Evolutionary conservation across 2,797 vertebrate genomes (phyloP).

Genomic region (Scleropages formosus): DNA sequence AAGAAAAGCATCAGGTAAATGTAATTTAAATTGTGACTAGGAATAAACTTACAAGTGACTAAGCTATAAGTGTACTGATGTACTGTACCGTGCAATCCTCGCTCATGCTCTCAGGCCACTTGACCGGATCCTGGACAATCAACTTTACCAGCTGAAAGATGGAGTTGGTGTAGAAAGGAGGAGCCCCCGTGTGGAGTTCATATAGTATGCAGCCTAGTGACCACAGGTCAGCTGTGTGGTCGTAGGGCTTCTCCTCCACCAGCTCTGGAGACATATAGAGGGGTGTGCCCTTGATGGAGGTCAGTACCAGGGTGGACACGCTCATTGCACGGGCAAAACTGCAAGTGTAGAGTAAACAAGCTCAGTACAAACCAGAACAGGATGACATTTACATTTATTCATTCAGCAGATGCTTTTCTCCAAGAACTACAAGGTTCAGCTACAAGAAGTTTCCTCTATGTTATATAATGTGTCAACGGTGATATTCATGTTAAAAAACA

Average conservation of each 20-base stretch:
- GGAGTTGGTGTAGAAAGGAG: conserved; percentile 93
- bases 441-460: background rate
- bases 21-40: too few species aligned
- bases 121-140: conserved; percentile 82
- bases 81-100: conserved; percentile 77
- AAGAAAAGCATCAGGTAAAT: too few species aligned
- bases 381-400: too few species aligned
- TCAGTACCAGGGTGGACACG: conserved; percentile 91
- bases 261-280: conserved; percentile 97
- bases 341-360: background rate
- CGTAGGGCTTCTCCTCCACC: conserved; percentile 90
- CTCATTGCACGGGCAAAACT: conserved; percentile 97
- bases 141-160: conserved; percentile 90
- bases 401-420: too few species aligned
- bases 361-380: background rate
- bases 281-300: conserved; percentile 95
- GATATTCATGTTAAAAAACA: background rate
- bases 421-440: too few species aligned
- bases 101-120: conserved; percentile 85
- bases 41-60: too few species aligned
- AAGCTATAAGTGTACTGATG: background rate
- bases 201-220: conserved; percentile 96
- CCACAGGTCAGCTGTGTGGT: conserved; percentile 95
- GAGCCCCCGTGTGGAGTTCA: conserved; percentile 88
- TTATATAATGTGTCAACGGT: background rate